Percentiles rank a stretch among this genome's conserved stretches.
Conservation (phyloP, 1,140 invertebrate species). For the Varroa destructor region DNA sequence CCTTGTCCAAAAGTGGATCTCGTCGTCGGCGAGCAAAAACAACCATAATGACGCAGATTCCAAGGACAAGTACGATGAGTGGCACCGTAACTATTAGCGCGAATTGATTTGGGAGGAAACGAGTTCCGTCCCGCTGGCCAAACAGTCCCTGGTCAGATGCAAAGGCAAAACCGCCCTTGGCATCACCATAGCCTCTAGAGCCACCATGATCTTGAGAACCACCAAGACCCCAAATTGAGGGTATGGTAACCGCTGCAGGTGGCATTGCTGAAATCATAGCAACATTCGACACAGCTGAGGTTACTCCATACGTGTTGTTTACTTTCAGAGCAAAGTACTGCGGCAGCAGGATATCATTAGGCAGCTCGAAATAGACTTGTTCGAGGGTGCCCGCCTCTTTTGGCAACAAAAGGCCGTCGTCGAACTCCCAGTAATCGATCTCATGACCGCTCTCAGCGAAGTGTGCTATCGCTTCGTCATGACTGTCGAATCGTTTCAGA, state of each 20-base stretch:
- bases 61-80: background rate
- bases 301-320: constrained; percentile 3
- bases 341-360: constrained; percentile 15
- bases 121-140: too few species aligned
- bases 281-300: constrained; percentile 11
- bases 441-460: constrained; percentile 12
- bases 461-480: constrained; percentile 2
- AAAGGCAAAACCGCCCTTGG: too few species aligned
- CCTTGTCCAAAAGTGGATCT: constrained; percentile 4
- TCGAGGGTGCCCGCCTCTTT: constrained; percentile 11
- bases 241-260: background rate
- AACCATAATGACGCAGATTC: background rate
- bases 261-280: background rate
- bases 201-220: too few species aligned
- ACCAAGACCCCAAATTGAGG: too few species aligned
- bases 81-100: constrained; percentile 12
- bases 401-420: constrained; percentile 1
- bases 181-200: too few species aligned
- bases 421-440: constrained; percentile 17
- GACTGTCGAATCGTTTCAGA: constrained; percentile 6
- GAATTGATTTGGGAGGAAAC: background rate
- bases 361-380: constrained; percentile 1
- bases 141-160: too few species aligned
- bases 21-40: constrained; percentile 19
- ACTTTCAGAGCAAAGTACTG: constrained; percentile 17